phyloP scores from a whole-genome alignment of 2,113 vertebrate genomes.

The Thunnus thynnus region DNA sequence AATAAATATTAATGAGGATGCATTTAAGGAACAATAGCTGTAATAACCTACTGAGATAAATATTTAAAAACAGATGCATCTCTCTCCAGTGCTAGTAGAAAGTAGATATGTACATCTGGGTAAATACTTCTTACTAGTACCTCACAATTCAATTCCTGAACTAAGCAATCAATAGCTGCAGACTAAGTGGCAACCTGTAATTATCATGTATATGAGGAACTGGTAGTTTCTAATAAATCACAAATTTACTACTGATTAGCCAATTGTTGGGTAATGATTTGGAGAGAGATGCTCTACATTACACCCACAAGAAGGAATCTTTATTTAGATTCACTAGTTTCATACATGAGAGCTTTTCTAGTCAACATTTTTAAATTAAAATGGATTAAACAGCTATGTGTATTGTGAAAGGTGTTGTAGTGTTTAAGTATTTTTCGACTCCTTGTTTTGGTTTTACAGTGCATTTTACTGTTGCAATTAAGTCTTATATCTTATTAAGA shows the following conservation, averaged over 20 bases:
- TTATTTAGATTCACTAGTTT: too few species aligned
- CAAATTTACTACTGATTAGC: not conserved
- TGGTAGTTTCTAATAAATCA: constrained; percentile 2
- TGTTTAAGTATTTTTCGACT: too few species aligned
- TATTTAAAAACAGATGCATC: constrained; percentile 36
- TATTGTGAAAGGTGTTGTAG: too few species aligned
- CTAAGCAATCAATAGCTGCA: too few species aligned
- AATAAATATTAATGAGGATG: constrained; percentile 44
- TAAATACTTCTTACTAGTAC: not conserved
- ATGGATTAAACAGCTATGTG: too few species aligned
- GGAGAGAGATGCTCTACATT: too few species aligned
- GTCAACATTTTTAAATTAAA: too few species aligned
- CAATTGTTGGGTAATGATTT: not conserved
- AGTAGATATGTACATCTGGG: not conserved
- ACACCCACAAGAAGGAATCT: too few species aligned
- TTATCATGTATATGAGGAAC: not conserved
- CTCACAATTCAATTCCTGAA: not conserved
- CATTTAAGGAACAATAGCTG: constrained; percentile 44
- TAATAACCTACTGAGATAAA: constrained; percentile 53
- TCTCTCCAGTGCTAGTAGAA: not conserved
- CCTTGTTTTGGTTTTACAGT: too few species aligned
- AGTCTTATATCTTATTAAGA: too few species aligned
- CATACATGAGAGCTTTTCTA: too few species aligned
- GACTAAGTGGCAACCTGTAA: not conserved
- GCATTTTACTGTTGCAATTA: too few species aligned